These are phyloP conservation scores for Hyles euphorbiae DNA, from an alignment of 1,140 invertebrate genomes.

Conservation along the genomic window DNA sequence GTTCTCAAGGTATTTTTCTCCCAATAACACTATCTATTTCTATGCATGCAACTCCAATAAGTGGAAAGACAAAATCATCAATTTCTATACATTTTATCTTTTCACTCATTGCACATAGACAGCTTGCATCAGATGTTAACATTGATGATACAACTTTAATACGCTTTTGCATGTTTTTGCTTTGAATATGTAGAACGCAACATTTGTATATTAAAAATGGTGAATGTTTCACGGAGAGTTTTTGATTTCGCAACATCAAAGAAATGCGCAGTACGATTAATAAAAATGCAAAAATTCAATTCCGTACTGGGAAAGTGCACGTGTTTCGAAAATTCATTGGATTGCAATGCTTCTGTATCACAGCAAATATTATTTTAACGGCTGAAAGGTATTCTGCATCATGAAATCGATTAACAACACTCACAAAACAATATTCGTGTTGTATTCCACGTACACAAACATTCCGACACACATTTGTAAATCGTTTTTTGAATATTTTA, in stretches of 20 bases:
- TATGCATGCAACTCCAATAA: constrained; percentile 52
- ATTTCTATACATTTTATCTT: constrained; percentile 20
- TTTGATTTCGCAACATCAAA: too few relatives aligned
- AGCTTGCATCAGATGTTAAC: constrained; percentile 31
- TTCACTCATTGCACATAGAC: constrained; percentile 27
- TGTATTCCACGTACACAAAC: constrained; percentile 18
- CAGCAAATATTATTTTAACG: constrained; percentile 25
- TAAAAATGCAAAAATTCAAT: constrained; percentile 13
- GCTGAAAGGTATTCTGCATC: constrained; percentile 20
- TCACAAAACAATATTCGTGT: constrained; percentile 14
- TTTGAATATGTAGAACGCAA: constrained; percentile 10
- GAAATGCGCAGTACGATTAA: constrained; percentile 5
- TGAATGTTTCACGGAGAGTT: too few relatives aligned
- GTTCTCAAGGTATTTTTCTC: constrained; percentile 84
- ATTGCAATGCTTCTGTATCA: constrained; percentile 28
- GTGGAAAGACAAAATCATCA: constrained; percentile 26
- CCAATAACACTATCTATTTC: constrained; percentile 66
- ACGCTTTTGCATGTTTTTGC: constrained; percentile 32
- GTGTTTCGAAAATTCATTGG: constrained; percentile 26
- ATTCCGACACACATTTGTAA: constrained; percentile 8
- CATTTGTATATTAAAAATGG: too few relatives aligned
- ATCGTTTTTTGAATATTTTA: background rate
- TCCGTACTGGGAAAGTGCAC: constrained; percentile 27
- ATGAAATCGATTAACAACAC: constrained; percentile 16
- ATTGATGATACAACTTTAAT: constrained; percentile 15